A percentile compares a stretch with the other conserved stretches of the same genome.
Conservation (phyloP, 2,888 invertebrate genomes). For the Spialia ferax region DNA sequence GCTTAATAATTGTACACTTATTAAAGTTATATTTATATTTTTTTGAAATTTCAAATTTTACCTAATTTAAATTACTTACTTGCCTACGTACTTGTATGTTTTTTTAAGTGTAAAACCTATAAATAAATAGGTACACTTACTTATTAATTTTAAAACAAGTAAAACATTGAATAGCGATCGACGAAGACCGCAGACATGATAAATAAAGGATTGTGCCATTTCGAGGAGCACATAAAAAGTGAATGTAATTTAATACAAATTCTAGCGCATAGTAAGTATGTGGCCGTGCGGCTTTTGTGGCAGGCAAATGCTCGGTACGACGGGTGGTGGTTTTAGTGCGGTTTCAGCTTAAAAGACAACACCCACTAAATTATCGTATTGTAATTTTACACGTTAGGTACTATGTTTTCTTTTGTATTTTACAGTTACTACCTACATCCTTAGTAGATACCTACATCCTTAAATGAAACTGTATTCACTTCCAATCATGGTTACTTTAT, state of each 20-base stretch:
- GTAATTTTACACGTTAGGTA: neutral
- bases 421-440: neutral
- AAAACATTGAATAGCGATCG: neutral
- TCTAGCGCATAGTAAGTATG: constrained; percentile 30
- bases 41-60: neutral
- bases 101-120: too few species aligned
- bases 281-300: constrained; percentile 35
- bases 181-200: constrained; percentile 8
- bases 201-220: constrained; percentile 21
- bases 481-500: neutral
- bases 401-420: neutral
- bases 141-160: neutral
- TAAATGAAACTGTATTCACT: neutral
- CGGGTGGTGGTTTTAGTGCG: constrained; percentile 34
- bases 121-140: neutral
- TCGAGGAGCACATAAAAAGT: constrained; percentile 35
- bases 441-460: neutral
- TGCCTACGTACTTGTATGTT: neutral
- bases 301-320: constrained; percentile 27
- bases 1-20: constrained; percentile 6
- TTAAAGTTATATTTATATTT: neutral
- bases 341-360: constrained; percentile 36
- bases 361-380: constrained; percentile 5
- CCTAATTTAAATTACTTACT: neutral
- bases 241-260: constrained; percentile 37